A percentile compares a stretch with the other conserved stretches of the same genome.
phyloP scores from a whole-genome alignment of 2,113 vertebrate species.

The Lasiurus borealis region DNA sequence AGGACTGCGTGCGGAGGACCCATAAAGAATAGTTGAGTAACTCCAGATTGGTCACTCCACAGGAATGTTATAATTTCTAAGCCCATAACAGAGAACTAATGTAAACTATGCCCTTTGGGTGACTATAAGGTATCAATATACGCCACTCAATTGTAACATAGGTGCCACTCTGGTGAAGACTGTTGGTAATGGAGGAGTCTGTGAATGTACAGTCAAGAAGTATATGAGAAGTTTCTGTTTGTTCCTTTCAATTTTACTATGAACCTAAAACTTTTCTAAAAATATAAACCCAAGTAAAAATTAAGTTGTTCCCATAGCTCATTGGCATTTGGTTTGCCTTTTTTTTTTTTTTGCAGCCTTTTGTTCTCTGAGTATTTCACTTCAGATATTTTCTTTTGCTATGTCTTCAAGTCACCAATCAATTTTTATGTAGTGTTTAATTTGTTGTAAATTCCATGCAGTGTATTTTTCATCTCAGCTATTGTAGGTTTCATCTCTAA shows the following conservation, averaged over 20 bases:
- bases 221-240: not conserved
- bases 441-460: not conserved
- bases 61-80: not conserved
- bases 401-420: not conserved
- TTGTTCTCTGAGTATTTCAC: not conserved
- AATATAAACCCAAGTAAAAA: not conserved
- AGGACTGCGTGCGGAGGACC: not conserved
- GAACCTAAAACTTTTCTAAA: not conserved
- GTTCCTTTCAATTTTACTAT: not conserved
- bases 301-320: not conserved
- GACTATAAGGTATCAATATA: too few species aligned
- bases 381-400: not conserved
- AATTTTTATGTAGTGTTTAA: not conserved
- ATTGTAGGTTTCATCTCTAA: not conserved
- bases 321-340: not conserved
- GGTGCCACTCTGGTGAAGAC: not conserved
- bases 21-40: not conserved
- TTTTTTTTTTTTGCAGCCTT: not conserved
- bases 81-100: not conserved
- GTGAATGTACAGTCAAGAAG: not conserved
- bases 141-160: too few species aligned
- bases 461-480: not conserved
- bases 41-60: not conserved
- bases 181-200: not conserved
- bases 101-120: too few species aligned